A percentile compares a stretch with the other conserved stretches of the same genome.
phyloP scores from a whole-genome alignment of 2,888 invertebrate species.

The Thelaira solivaga region DNA sequence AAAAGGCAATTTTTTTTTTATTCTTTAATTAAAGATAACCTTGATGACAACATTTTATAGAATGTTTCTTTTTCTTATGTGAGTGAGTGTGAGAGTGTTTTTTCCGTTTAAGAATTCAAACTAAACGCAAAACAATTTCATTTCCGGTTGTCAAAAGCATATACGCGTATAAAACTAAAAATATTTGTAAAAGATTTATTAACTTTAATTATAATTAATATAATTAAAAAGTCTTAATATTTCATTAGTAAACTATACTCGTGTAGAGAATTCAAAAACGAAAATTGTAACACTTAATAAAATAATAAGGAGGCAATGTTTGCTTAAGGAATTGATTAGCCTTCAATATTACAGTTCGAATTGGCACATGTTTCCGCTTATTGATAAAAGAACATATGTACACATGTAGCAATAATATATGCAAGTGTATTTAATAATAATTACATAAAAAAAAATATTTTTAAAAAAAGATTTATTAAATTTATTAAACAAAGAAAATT shows the following conservation, averaged over 20 bases:
- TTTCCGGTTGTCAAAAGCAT: conserved; percentile 36
- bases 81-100: background rate
- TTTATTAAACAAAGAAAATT: conserved; percentile 39
- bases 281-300: no score
- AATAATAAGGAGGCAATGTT: conserved; percentile 28
- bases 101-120: background rate
- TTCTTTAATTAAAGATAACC: conserved; percentile 39
- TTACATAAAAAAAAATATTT: background rate
- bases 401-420: no score
- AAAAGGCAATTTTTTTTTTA: conserved; percentile 21
- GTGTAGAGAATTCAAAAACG: no score
- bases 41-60: conserved; percentile 7
- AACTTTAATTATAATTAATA: no score
- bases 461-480: conserved; percentile 23
- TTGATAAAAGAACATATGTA: conserved; percentile 34
- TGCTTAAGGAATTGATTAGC: conserved; percentile 46
- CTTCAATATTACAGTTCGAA: conserved; percentile 56
- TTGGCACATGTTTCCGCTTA: conserved; percentile 60
- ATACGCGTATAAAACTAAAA: no score
- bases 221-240: no score
- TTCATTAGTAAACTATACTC: no score
- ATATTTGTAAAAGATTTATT: no score
- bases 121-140: conserved; percentile 3
- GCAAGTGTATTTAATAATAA: background rate
- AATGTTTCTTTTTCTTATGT: background rate